phyloP scores from a whole-genome alignment of 2,888 invertebrate genomes.

The Drosophila sordidula region DNA sequence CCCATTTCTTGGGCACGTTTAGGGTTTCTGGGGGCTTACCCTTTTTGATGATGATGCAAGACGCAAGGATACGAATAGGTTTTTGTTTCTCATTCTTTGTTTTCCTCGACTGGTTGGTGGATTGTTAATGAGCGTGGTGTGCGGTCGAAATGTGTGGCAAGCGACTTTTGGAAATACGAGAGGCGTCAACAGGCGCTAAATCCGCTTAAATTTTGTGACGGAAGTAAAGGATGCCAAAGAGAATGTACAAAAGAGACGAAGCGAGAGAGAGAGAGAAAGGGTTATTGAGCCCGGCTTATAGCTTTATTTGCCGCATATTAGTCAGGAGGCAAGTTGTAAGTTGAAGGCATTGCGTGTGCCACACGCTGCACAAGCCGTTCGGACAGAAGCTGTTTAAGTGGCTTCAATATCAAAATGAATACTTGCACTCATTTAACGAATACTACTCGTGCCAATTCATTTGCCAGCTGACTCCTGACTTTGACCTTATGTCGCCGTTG shows the following conservation, averaged over 20 bases:
- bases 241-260: neutral
- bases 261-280: neutral
- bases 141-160: slow-evolving; percentile 64
- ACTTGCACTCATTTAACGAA: slow-evolving; percentile 39
- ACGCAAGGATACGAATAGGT: slow-evolving; percentile 36
- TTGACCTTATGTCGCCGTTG: slow-evolving; percentile 83
- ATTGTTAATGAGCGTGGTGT: slow-evolving; percentile 67
- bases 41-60: slow-evolving; percentile 56
- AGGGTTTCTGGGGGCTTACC: slow-evolving; percentile 66
- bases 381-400: slow-evolving; percentile 59
- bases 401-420: slow-evolving; percentile 63
- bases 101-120: slow-evolving; percentile 39
- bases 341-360: slow-evolving; percentile 53
- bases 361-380: slow-evolving; percentile 26
- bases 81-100: slow-evolving; percentile 8
- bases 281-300: slow-evolving; percentile 13
- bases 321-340: slow-evolving; percentile 32
- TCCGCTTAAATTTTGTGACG: slow-evolving; percentile 75
- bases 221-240: slow-evolving; percentile 50
- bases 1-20: slow-evolving; percentile 66
- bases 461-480: slow-evolving; percentile 81
- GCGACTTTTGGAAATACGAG: slow-evolving; percentile 75
- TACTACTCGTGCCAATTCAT: slow-evolving; percentile 71
- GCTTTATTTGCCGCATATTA: slow-evolving; percentile 33
- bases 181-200: slow-evolving; percentile 84